Base-by-base conservation (phyloP, 2,888 invertebrate genomes). In the Volucella zonaria region DNA sequence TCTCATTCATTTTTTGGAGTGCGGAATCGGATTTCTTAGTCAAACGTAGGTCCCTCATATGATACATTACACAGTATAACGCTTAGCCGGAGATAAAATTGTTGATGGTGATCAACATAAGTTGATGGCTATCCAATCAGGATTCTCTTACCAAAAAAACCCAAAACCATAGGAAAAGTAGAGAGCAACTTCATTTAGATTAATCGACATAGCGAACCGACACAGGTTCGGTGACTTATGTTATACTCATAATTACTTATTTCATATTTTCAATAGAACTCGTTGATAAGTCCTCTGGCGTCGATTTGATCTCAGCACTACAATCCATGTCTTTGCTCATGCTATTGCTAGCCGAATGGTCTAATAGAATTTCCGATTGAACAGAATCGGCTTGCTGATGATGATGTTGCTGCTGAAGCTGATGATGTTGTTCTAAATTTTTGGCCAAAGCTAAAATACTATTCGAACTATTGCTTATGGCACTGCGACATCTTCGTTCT, bases 401-500 rank as follows among this genome's bases (percentile, higher is more conserved):
- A 15, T 83, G 66, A 43, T 70, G 71, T 1, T 82, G 78, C 15
- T 82, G 82, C 54, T 79, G 82, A 8, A 79, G 14, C 43, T 83
- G 80, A 80, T 83, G 80, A 8, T 83, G 80, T 43, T 83, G 83
- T 40, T 83, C 80, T 11, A 83, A 38, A 23, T 80, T 80, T 51
- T 83, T 83, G 9, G 83, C 83, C n/a, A 80, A 47, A 4, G 83
- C 75, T 59, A 83, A 42, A 9, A 83, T 76, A 51, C 80, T 83
- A 14, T 66, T 83, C 1, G 83, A 83, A 31, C 75, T 83, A 10
- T 51, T 80, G 14, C 43, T 80, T 18, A 83, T 75, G 10, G 79
- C 85, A 42, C 79, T 85, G 40, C 85, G 83, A 61, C 86, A 87
- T 15, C 79, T 73, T 8, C 75, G 71, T 64, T 87, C 86, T 3